A percentile compares a stretch with the other conserved stretches of the same genome.
Evolutionary conservation across 1,140 invertebrate species (phyloP).

Genomic region (Cydia strobilella): DNA sequence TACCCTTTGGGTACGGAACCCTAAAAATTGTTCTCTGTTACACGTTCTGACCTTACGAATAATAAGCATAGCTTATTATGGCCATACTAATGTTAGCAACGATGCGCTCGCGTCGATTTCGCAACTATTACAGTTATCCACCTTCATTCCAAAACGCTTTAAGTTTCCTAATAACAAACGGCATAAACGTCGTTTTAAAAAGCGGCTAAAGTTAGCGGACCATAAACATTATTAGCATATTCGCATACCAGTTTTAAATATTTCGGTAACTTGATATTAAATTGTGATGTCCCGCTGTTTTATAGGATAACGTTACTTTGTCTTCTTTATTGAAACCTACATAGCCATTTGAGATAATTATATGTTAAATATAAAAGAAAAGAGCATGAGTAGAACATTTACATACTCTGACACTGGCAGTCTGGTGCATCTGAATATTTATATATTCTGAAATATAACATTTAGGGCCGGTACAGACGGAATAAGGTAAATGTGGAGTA

Average conservation of each 20-base stretch:
- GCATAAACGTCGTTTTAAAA: neutral
- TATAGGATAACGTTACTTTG: neutral
- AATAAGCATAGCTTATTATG: conserved; percentile 2
- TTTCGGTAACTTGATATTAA: conserved; percentile 10
- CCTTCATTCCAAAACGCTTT: neutral
- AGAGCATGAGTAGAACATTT: neutral
- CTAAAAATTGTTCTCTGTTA: neutral
- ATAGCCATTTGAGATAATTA: neutral
- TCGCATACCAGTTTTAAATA: conserved; percentile 11
- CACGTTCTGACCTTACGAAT: neutral
- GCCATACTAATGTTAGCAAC: neutral
- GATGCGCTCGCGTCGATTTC: neutral
- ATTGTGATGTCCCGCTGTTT: neutral
- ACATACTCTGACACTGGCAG: neutral
- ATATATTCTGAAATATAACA: too few relatives aligned
- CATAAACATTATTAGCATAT: neutral
- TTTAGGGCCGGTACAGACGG: too few relatives aligned
- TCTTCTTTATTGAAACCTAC: neutral
- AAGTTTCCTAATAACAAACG: neutral
- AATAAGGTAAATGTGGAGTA: too few relatives aligned
- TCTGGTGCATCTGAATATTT: too few relatives aligned
- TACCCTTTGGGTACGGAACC: too few relatives aligned
- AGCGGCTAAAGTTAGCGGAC: neutral
- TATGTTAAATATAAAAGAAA: too few relatives aligned
- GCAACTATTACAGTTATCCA: neutral